Evolutionary conservation across 2,888 invertebrate species (phyloP), one percentile per base, ranked within the genome.

Genomic region (Machimus atricapillus): DNA sequence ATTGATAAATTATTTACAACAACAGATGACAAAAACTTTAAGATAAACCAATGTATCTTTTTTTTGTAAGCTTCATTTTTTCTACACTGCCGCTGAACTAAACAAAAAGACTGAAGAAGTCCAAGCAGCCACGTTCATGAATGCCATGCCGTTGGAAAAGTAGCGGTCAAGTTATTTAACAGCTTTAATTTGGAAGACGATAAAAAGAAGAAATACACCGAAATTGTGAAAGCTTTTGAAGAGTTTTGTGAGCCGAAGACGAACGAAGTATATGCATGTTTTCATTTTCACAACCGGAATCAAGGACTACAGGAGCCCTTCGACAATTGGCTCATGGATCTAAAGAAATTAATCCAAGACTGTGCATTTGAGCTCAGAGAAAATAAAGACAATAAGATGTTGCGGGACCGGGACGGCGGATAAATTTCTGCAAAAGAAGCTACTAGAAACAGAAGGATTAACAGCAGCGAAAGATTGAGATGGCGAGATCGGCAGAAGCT

Each of bases 91-190:
- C 5, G 37, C 37, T 1, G 40, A 78, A 37, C 23, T 78, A 16
- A 31, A 40, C 5, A 78, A 78, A 40, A 90, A 90, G 88, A 1
- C 87, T 0, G 88, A 89, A 40, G 40, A 40, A 40, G 40, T 40
- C 2, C 40, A 40, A 40, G 40, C 40, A 9, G 40, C 40, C 9
- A 40, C 40, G 8, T 89, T 90, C 27, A 83, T 90, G 8, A 89
- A n/a, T n/a, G n/a, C n/a, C n/a, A 90, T 66, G 87, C 89, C 0
- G 88, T 90, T 46, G 90, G 90, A 5, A 87, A 89, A 3, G 90
- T 90, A 43, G 90, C 90, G 7, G 87, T 90, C n/a, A 90, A 90
- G 77, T 88, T 89, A 46, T 90, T 85, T 81, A 89, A 90, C 37
- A 89, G 90, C 4, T 89, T 90, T 56, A 87, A 85, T 88, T 34